phyloP scores from a whole-genome alignment of 2,888 invertebrate genomes.

The Minunthozetes semirufus region DNA sequence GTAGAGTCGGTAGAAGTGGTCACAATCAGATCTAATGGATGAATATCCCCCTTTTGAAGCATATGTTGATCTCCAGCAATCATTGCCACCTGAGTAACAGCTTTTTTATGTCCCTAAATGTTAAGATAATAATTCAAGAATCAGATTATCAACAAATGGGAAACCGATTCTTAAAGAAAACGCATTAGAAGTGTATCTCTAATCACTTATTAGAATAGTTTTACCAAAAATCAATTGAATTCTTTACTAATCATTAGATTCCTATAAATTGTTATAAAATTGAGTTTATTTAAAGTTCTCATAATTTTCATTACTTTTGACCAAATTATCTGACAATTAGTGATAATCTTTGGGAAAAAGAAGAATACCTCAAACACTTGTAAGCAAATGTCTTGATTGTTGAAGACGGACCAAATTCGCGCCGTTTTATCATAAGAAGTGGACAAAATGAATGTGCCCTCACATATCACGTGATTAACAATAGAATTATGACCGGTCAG shows the following conservation, averaged over 20 bases:
- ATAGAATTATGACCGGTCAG: constrained; percentile 51
- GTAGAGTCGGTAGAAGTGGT: constrained; percentile 52
- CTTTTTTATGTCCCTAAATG: constrained; percentile 50
- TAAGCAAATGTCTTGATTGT: constrained; percentile 43
- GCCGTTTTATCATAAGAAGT: constrained; percentile 46
- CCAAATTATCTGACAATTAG: neutral
- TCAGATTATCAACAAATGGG: no score
- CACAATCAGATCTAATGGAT: constrained; percentile 48
- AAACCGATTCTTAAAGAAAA: no score
- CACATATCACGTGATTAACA: constrained; percentile 51
- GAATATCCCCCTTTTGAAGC: constrained; percentile 37
- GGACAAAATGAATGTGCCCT: constrained; percentile 48
- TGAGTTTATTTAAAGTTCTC: no score
- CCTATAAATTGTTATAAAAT: no score
- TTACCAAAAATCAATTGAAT: no score
- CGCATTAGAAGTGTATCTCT: no score
- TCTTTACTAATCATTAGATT: no score
- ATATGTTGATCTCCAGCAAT: constrained; percentile 47
- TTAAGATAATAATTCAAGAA: neutral
- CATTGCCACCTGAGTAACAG: constrained; percentile 52
- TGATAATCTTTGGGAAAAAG: neutral
- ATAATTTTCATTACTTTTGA: no score
- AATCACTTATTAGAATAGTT: no score
- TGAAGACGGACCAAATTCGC: constrained; percentile 50
- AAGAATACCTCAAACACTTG: constrained; percentile 42